phyloP scores from a whole-genome alignment of 2,797 vertebrate species.

The Carcharodon carcharias region DNA sequence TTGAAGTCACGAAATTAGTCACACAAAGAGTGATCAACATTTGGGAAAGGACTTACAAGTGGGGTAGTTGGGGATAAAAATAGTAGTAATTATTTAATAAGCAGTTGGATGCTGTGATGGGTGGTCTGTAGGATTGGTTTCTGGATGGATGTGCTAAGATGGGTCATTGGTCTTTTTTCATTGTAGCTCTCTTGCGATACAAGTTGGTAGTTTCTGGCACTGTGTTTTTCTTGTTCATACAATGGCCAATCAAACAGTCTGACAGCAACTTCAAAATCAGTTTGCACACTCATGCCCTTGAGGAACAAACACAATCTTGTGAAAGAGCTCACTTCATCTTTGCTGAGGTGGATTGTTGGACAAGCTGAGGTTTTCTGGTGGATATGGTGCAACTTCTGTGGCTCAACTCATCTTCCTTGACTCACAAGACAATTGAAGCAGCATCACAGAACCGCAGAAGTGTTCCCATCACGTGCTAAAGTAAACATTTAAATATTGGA shows the following conservation, averaged over 20 bases:
- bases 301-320: no score
- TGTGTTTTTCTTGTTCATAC: background rate
- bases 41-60: background rate
- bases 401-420: background rate
- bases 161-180: background rate
- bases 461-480: background rate
- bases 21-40: background rate
- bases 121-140: background rate
- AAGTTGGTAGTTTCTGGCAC: background rate
- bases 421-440: background rate
- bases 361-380: background rate
- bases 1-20: background rate
- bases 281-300: no score
- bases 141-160: background rate
- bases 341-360: background rate
- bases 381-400: background rate
- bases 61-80: no score
- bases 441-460: background rate
- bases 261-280: background rate
- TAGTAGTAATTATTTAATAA: background rate
- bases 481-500: background rate
- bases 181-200: background rate
- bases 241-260: background rate
- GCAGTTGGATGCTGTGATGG: background rate
- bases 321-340: background rate